A percentile compares a stretch with the other conserved stretches of the same genome.
Evolutionary conservation across 2,888 invertebrate species (phyloP).

Genomic region (Stenoptilia bipunctidactyla): DNA sequence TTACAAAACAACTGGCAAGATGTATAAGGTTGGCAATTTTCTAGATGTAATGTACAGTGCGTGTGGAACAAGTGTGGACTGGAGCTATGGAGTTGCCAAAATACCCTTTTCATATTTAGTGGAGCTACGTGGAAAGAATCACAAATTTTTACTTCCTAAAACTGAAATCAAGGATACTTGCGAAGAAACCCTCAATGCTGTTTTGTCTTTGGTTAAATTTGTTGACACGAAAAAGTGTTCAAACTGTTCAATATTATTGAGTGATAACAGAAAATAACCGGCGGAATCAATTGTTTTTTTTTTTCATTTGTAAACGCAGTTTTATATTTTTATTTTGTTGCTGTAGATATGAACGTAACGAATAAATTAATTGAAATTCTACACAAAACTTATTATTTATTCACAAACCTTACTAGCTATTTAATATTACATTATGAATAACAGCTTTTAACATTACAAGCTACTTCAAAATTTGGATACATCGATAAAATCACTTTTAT

Average conservation of each 20-base stretch:
- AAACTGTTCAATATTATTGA: conserved; percentile 27
- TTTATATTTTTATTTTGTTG: too few species aligned
- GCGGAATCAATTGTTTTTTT: too few species aligned
- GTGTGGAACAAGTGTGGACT: conserved; percentile 56
- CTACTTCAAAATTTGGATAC: too few species aligned
- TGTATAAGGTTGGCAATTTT: conserved; percentile 61
- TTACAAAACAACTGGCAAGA: conserved; percentile 42
- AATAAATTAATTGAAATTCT: too few species aligned
- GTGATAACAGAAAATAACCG: background rate
- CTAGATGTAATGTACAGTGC: conserved; percentile 58
- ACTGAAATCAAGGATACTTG: conserved; percentile 47
- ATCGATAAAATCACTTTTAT: too few species aligned
- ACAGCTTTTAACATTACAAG: too few species aligned
- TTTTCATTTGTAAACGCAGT: too few species aligned
- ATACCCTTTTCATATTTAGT: conserved; percentile 56
- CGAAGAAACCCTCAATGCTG: conserved; percentile 37
- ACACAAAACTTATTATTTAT: background rate
- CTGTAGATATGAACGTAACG: too few species aligned
- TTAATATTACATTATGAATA: background rate
- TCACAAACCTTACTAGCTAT: background rate
- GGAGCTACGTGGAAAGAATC: conserved; percentile 45
- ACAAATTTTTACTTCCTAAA: conserved; percentile 42
- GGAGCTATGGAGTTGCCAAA: conserved; percentile 54
- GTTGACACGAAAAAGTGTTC: conserved; percentile 40
- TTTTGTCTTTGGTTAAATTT: conserved; percentile 39